Conservation (phyloP, 2,888 invertebrate genomes). For the Eupeodes latifasciatus region DNA sequence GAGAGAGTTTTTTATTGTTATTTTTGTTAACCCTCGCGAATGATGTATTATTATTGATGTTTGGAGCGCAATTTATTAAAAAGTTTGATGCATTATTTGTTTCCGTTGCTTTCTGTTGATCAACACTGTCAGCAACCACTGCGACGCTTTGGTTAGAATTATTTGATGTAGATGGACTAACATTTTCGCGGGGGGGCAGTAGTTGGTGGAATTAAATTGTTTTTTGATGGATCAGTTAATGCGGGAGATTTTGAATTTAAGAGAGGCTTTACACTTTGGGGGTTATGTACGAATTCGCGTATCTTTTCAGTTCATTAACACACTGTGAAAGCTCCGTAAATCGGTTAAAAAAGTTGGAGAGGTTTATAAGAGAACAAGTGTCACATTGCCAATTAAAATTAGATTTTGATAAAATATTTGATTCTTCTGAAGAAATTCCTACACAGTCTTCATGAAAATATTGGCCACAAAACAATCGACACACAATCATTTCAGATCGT, state of each 20-base stretch:
- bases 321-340: slow-evolving; percentile 19
- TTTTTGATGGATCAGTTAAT: too few relatives aligned
- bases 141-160: background rate
- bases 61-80: too few relatives aligned
- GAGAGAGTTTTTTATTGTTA: background rate
- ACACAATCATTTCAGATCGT: background rate
- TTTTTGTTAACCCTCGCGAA: background rate
- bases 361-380: too few relatives aligned
- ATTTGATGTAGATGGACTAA: background rate
- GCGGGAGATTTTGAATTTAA: too few relatives aligned
- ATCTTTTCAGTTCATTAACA: background rate
- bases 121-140: background rate
- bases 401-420: too few relatives aligned
- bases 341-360: background rate
- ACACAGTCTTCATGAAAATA: background rate
- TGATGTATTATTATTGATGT: too few relatives aligned
- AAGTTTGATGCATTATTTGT: background rate
- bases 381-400: too few relatives aligned
- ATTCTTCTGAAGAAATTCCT: background rate
- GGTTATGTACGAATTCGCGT: too few relatives aligned
- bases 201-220: background rate
- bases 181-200: background rate
- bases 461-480: slow-evolving; percentile 2
- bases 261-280: too few relatives aligned
- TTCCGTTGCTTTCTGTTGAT: too few relatives aligned